Base-by-base conservation (phyloP, 2,113 vertebrate genomes). In the Nibea coibor region DNA sequence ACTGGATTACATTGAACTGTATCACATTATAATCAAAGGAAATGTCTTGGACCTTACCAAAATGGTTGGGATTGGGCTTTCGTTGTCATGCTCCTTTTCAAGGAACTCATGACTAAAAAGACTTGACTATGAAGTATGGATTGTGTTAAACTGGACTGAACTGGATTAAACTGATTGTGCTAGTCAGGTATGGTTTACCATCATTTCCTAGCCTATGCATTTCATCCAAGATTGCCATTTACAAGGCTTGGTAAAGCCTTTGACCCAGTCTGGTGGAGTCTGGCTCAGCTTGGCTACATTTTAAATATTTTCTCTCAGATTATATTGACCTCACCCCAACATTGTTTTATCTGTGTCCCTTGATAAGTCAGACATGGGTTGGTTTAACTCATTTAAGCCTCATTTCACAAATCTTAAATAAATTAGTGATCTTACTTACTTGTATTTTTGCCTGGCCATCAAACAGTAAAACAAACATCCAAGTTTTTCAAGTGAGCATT, bases 131-230 rank as follows among this genome's bases (percentile, higher is more conserved):
- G 47, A 72, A 59, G 26, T 43, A 35, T 67, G 24, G 56, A 71
- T 75, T 78, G 4, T 0, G 19, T 62, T 57, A 50, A 54, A 20
- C 15, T 45, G 43, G 24, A 61, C 45, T 81, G 54, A 62, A 51
- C 51, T 66, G 57, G 35, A 78, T 78, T 17, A 17, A 47, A 3
- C 59, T 61, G 61, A 59, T 63, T 80, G 54, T 82, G 28, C 48
- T 78, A 42, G 43, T 72, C 69, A 65, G 57, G 57, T 77, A 31
- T 72, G 16, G 61, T 65, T 78, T 69, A 67, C 42, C 39, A 22
- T 54, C 2, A 26, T 69, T 56, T 51, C 50, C 20, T 75, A 14
- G 15, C 65, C 35, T 81, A 42, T 68, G 53, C 59, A 62, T 51
- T 61, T 87, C 57, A 68, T 15, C 45, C 35, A 39, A 39, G 35